phyloP scores from a whole-genome alignment of 2,888 invertebrate species.

The Phortica okadai region DNA sequence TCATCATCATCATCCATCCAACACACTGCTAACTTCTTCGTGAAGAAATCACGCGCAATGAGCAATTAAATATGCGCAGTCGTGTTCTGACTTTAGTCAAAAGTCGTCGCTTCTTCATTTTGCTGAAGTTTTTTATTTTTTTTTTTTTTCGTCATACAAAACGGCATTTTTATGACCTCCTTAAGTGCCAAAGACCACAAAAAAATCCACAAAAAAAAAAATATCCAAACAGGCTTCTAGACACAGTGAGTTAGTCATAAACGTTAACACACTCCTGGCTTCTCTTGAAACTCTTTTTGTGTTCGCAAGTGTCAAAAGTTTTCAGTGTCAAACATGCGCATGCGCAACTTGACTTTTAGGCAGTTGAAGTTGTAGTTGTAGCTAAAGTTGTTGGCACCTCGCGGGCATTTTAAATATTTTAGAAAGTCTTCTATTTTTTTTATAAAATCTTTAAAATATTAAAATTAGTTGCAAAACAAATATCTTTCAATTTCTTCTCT shows the following conservation, averaged over 20 bases:
- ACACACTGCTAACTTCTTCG: too few species aligned
- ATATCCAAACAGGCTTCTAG: not conserved
- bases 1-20: too few species aligned
- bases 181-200: slow-evolving; percentile 7
- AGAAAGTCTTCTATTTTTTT: not conserved
- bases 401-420: not conserved
- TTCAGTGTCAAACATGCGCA: slow-evolving; percentile 27
- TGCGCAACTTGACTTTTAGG: not conserved
- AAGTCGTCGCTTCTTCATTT: not conserved
- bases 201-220: not conserved
- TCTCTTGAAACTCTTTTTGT: not conserved
- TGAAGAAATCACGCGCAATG: slow-evolving; percentile 61
- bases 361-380: not conserved
- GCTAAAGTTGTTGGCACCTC: not conserved
- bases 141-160: not conserved
- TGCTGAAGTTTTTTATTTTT: not conserved
- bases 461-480: too few species aligned
- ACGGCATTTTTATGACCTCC: slow-evolving; percentile 23
- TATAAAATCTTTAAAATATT: too few species aligned
- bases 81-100: slow-evolving; percentile 47
- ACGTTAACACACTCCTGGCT: not conserved
- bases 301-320: slow-evolving; percentile 27
- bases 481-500: too few species aligned
- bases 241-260: not conserved
- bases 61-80: slow-evolving; percentile 69